A percentile compares a stretch with the other conserved stretches of the same genome.
Conservation (phyloP, 2,797 vertebrate species). For the Ammospiza maritima region DNA sequence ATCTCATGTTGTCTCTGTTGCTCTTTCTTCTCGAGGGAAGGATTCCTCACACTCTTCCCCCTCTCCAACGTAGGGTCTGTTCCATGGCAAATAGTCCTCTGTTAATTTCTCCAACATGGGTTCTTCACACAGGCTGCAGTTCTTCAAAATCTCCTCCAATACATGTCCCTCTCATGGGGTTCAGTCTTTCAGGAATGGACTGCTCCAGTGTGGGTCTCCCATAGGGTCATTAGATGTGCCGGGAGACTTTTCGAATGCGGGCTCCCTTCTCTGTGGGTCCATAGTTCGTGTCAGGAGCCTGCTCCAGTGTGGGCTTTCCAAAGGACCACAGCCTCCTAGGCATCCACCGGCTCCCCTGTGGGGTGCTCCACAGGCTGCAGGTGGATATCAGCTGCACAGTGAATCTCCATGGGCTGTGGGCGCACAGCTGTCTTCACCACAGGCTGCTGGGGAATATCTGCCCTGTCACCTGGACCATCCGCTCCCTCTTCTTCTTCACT, state of each 20-base stretch:
- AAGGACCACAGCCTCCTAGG: neutral
- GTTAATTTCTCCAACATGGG: neutral
- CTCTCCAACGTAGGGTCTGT: neutral
- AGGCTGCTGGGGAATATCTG: neutral
- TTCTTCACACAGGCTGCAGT: rapidly evolving
- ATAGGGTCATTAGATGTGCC: neutral
- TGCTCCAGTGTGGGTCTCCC: rapidly evolving
- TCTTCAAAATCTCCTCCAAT: neutral
- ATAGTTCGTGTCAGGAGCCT: neutral
- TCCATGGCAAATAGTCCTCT: neutral
- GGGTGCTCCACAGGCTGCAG: neutral
- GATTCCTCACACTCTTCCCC: neutral
- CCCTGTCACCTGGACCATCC: neutral
- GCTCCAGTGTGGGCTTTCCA: neutral
- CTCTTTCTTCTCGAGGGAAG: neutral
- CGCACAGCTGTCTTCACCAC: neutral
- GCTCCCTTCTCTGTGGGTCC: neutral
- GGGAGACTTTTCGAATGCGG: neutral
- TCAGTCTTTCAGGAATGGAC: neutral
- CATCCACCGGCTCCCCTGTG: neutral
- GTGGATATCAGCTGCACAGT: neutral
- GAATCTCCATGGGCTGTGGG: neutral
- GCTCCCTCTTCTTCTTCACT: neutral
- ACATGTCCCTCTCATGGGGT: neutral
- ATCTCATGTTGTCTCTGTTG: neutral